phyloP scores from a whole-genome alignment of 2,888 invertebrate species.

The Taphrorychus bicolor region DNA sequence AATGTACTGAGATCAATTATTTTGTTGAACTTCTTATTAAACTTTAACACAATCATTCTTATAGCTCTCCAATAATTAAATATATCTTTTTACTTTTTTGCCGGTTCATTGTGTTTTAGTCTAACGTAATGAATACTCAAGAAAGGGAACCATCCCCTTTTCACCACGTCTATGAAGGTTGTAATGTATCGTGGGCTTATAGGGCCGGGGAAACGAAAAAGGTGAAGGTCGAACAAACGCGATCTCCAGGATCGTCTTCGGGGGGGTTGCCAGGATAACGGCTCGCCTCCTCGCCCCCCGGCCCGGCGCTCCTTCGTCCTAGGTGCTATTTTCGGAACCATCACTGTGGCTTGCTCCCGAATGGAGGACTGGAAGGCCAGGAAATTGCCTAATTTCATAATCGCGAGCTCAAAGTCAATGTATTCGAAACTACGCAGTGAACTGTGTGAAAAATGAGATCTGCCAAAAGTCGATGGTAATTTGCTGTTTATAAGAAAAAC shows the following conservation, averaged over 20 bases:
- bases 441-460: not conserved
- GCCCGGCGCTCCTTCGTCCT: not conserved
- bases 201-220: conserved; percentile 15
- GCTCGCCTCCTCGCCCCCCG: not conserved
- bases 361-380: conserved; percentile 6
- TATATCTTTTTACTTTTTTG: too few species aligned
- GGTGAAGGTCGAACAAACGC: conserved; percentile 28
- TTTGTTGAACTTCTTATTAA: too few species aligned
- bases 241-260: conserved; percentile 16
- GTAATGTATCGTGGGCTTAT: not conserved
- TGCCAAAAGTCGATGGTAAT: conserved; percentile 3
- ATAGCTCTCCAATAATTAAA: too few species aligned
- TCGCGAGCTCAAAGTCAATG: not conserved
- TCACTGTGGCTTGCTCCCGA: conserved; percentile 2
- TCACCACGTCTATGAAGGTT: not conserved
- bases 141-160: too few species aligned
- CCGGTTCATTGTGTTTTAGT: too few species aligned
- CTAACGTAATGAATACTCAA: too few species aligned
- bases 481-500: not conserved
- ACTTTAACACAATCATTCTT: too few species aligned
- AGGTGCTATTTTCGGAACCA: conserved; percentile 14
- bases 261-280: conserved; percentile 29
- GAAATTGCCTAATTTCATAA: conserved; percentile 8
- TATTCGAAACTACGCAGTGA: not conserved
- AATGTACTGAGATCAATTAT: too few species aligned